phyloP scores from a whole-genome alignment of 2,888 invertebrate genomes.

The Eilema griseolum region DNA sequence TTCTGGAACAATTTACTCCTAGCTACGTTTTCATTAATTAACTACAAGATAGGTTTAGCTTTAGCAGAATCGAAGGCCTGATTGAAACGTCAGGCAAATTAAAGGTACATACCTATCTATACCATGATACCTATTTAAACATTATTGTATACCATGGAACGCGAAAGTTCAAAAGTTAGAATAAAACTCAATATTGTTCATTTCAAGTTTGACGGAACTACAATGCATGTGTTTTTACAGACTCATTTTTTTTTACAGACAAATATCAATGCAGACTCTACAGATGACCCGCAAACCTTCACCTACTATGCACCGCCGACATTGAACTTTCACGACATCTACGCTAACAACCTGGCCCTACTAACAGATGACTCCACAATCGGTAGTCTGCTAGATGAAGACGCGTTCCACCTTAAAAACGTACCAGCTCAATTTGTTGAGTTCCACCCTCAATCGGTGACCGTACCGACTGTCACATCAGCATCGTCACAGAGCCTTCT shows the following conservation, averaged over 20 bases:
- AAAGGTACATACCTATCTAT: too few species aligned
- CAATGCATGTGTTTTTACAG: not conserved
- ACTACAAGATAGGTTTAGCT: too few species aligned
- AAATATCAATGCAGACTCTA: conserved; percentile 49
- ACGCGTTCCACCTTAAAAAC: conserved; percentile 47
- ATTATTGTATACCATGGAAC: too few species aligned
- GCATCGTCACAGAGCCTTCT: conserved; percentile 49
- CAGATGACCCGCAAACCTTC: conserved; percentile 56
- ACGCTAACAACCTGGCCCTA: conserved; percentile 53
- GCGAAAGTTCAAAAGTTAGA: too few species aligned
- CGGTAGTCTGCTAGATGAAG: conserved; percentile 47
- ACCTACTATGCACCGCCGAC: conserved; percentile 56
- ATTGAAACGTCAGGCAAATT: too few species aligned
- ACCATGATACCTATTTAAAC: too few species aligned
- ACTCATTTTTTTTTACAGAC: conserved; percentile 50
- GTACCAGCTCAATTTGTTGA: conserved; percentile 56
- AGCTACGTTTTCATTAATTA: too few species aligned
- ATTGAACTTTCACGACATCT: conserved; percentile 67
- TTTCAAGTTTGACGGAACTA: too few species aligned
- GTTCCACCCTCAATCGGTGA: conserved; percentile 48
- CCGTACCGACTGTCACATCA: conserved; percentile 21
- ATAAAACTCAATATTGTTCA: too few species aligned
- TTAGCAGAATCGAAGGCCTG: too few species aligned
- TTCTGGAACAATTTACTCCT: too few species aligned
- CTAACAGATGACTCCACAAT: conserved; percentile 44